Conservation (phyloP, 1,140 invertebrate species). For the Drosophila ananassae region DNA sequence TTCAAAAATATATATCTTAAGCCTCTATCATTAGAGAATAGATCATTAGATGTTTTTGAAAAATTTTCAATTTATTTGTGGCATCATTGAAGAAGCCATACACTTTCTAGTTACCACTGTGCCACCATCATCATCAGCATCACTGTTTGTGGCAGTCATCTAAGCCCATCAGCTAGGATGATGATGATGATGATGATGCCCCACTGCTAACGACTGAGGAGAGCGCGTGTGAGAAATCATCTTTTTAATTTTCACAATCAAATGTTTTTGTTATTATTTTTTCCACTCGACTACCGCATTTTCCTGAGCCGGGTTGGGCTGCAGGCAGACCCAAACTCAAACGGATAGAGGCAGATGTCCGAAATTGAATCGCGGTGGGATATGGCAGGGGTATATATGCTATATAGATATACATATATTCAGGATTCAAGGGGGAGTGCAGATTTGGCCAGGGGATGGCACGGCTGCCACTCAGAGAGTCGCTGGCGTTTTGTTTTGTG, state of each 20-base stretch:
- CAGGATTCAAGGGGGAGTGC: conserved; percentile 5
- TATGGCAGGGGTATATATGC: conserved; percentile 11
- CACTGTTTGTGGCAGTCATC: conserved; percentile 23
- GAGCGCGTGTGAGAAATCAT: conserved; percentile 76
- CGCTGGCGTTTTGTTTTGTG: conserved; percentile 65
- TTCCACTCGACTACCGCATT: conserved; percentile 51
- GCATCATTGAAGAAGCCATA: not conserved
- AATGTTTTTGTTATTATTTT: conserved; percentile 69
- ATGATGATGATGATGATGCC: conserved; percentile 32
- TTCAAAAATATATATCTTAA: no score
- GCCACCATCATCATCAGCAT: conserved; percentile 20
- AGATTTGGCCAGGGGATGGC: not conserved
- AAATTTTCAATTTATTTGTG: not conserved
- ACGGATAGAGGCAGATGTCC: conserved; percentile 56
- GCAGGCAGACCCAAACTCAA: not conserved
- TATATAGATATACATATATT: conserved; percentile 10
- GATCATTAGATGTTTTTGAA: not conserved
- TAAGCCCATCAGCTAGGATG: conserved; percentile 29
- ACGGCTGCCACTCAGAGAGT: conserved; percentile 24
- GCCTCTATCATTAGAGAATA: not conserved
- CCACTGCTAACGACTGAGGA: conserved; percentile 25
- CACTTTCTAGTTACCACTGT: not conserved
- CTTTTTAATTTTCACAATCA: conserved; percentile 81
- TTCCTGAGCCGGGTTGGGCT: conserved; percentile 18
- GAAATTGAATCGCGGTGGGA: conserved; percentile 53